A percentile compares a stretch with the other conserved stretches of the same genome.
Conservation (phyloP, 2,888 invertebrate species). For the Phalera bucephala region DNA sequence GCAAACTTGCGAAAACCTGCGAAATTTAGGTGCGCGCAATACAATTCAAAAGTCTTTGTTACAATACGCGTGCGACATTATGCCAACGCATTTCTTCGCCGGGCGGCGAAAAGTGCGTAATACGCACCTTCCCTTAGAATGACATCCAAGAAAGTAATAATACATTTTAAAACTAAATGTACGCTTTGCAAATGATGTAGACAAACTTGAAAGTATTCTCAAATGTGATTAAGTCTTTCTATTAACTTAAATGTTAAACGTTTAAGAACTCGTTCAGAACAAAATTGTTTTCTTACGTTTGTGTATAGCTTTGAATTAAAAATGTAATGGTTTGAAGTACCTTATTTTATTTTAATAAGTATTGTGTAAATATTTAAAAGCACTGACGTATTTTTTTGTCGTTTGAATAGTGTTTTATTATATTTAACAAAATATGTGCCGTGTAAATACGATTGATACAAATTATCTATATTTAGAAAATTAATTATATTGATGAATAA, state of each 20-base stretch:
- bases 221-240: conserved; percentile 1
- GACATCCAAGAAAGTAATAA: no score
- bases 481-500: conserved; percentile 22
- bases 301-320: conserved; percentile 24
- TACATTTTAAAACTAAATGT: no score
- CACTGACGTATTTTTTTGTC: conserved; percentile 61
- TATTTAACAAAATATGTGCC: conserved; percentile 70
- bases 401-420: conserved; percentile 53
- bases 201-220: conserved; percentile 11
- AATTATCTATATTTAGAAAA: conserved; percentile 48
- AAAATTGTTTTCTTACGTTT: conserved; percentile 25
- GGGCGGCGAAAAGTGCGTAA: no score
- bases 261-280: conserved; percentile 27
- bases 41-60: no score
- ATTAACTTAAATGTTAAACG: conserved; percentile 3
- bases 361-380: conserved; percentile 69
- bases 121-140: no score
- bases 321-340: conserved; percentile 56
- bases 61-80: no score
- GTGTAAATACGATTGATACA: conserved; percentile 76
- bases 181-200: no score
- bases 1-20: no score
- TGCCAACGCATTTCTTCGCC: no score
- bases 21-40: no score
- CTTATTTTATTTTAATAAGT: conserved; percentile 62